Evolutionary conservation across 1,140 invertebrate genomes (phyloP), one percentile per base, ranked within the genome.

Genomic region (Laupala kohalensis): DNA sequence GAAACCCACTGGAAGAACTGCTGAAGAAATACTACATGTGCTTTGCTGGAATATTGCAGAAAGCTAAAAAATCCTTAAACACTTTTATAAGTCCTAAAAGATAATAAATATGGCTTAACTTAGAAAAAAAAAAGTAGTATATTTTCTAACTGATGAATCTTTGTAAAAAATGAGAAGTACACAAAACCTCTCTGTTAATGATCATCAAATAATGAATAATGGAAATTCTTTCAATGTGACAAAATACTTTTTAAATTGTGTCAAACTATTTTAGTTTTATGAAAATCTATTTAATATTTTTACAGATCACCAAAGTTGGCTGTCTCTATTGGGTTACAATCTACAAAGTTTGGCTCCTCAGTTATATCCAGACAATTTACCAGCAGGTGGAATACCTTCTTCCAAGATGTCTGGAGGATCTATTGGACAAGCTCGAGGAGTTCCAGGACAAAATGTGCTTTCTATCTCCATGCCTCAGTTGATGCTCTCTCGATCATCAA

Each of bases 311-410:
- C 84, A 90, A 74, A 88, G 88, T 67, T 96, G 94, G 94, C 80
- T 97, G 74, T 83, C 85, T 12, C 84, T 89, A 67, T 84, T 96
- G 2, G 94, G 94, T 26, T 95, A 93, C 76, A 89, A 95, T 74
- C 81, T 96, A n/a, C 88, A 90, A 73, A 93, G 89, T 71, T 80
- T 97, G 68, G 90, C 92, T n/a, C 94, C 94, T 0, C 92, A 94
- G 77, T 82, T 93, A 37, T 91, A 88, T 78, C 87, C 85, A 23
- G 84, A 89, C 19, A 84, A 86, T 75, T 76, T 90, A 72, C 84
- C 87, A 28, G 84, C 86, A 70, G 85, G 84, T 27, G 82, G 85
- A 64, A 85, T 86, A 72, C 84, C 88, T 9, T 87, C 86, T 9
- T 82, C 83, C 9, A 81, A 86, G 13, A 85, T 84, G 69, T 37